Conservation (phyloP, 2,888 invertebrate species). For the Melinaea marsaeus region DNA sequence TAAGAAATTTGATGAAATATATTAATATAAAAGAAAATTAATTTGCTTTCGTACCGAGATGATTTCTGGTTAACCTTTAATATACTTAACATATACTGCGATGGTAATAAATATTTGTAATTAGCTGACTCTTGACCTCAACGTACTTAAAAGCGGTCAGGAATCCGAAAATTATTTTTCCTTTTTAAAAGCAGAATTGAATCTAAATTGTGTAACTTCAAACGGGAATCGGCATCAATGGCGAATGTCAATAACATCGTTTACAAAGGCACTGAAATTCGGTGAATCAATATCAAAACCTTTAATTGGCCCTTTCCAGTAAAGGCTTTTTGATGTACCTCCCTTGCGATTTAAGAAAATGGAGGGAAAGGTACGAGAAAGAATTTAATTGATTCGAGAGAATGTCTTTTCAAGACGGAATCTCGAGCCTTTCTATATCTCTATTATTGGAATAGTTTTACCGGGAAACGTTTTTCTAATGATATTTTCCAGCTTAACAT, state of each 20-base stretch:
- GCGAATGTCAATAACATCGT: constrained; percentile 61
- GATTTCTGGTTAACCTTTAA: background rate
- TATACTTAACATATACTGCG: background rate
- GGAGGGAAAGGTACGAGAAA: constrained; percentile 58
- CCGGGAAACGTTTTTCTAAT: constrained; percentile 24
- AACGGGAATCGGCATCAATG: constrained; percentile 48
- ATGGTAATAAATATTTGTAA: background rate
- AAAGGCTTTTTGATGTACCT: constrained; percentile 57
- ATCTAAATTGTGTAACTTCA: constrained; percentile 42
- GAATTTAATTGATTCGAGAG: constrained; percentile 69
- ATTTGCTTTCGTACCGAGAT: background rate
- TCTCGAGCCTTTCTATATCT: constrained; percentile 30
- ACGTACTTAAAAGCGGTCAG: constrained; percentile 11
- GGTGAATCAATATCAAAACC: constrained; percentile 69
- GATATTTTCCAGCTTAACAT: background rate
- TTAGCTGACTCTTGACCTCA: background rate
- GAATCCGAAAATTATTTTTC: constrained; percentile 29
- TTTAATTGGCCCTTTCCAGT: constrained; percentile 66
- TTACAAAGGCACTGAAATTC: constrained; percentile 55
- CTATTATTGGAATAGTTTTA: constrained; percentile 32
- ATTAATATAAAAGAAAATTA: constrained; percentile 8
- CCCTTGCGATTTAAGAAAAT: constrained; percentile 53
- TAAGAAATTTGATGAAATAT: constrained; percentile 32
- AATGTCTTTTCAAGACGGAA: constrained; percentile 47
- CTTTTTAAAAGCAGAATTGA: constrained; percentile 14